Evolutionary conservation across 2,888 invertebrate genomes (phyloP), one percentile per base, ranked within the genome.

Genomic region (Acrocera orbiculus): DNA sequence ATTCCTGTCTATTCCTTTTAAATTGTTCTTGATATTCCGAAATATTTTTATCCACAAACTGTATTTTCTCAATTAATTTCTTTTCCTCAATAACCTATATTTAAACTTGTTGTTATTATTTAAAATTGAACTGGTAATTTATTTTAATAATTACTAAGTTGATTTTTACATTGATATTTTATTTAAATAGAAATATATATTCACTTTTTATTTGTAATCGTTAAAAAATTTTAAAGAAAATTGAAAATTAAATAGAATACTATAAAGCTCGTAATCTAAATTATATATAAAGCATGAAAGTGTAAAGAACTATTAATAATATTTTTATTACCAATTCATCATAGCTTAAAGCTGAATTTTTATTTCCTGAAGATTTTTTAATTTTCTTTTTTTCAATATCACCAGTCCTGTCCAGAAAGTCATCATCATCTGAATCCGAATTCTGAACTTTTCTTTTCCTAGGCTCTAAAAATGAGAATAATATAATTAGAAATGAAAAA

Each of bases 391-490:
- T 71, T 56, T 93, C 92, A 15, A 96, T 73, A 35, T 77, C 73
- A 2, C 95, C 96, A 1, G 98, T 98, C 40, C 96, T 66, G 56
- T 98, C 98, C 34, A 90, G 67, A 63, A 83, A 98, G 15, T 80
- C 81, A 56, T 98, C 96, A 49, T 98, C 95, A 49, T 93, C 83
- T 4, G 82, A 83, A 47, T 76, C 72, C 72, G 82, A 81, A 46
- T 80, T 74, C 44, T 76, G 75, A 8, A 67, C 60, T 54, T 82
- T 86, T 1, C 78, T 67, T 37, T 85, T 78, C n/a, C 77, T 71
- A 0, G 81, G 76, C 55, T 87, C 86, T 82, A 47, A 11, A 54
- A 47, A 28, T 26, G 27, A 34, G 11, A 15, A 37, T 19, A 13
- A 19, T 22, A n/a, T 33, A 32, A 19, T 27, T 3, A 3, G 20